Conservation (phyloP, 2,888 invertebrate genomes). For the Melanostoma scalare region DNA sequence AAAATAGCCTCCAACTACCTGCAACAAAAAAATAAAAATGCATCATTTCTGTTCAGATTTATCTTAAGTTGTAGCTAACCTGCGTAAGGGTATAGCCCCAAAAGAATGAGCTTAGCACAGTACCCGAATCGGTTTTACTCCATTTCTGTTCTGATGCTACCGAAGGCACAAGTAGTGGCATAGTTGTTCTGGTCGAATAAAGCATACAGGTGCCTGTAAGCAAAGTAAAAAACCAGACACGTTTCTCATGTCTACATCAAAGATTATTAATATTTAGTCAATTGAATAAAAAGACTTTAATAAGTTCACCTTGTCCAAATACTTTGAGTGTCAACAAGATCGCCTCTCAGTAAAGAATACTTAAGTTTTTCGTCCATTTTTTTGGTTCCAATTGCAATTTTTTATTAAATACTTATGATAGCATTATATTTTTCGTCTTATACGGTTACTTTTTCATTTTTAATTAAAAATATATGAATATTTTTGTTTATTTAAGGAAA, state of each 20-base stretch:
- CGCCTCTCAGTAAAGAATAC: constrained; percentile 81
- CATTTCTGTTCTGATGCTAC: constrained; percentile 86
- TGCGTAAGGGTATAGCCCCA: constrained; percentile 89
- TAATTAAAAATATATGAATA: constrained; percentile 16
- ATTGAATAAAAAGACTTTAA: not conserved
- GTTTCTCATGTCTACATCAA: constrained; percentile 82
- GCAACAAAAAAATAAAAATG: not conserved
- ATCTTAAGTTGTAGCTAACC: constrained; percentile 74
- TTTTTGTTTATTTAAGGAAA: constrained; percentile 25
- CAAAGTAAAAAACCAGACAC: constrained; percentile 84
- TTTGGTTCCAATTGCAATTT: not conserved
- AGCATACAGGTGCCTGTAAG: constrained; percentile 86
- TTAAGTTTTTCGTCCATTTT: constrained; percentile 81
- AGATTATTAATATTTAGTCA: not conserved
- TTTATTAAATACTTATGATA: constrained; percentile 33
- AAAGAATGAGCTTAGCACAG: constrained; percentile 87
- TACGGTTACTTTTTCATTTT: constrained; percentile 42
- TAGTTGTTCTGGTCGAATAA: constrained; percentile 86
- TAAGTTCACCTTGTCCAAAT: constrained; percentile 80
- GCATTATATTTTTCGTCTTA: constrained; percentile 46
- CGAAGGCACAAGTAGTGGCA: constrained; percentile 86
- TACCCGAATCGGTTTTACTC: constrained; percentile 88
- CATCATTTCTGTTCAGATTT: not conserved
- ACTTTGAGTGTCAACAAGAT: constrained; percentile 81
- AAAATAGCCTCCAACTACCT: constrained; percentile 84